Conservation (phyloP, 2,888 invertebrate genomes). For the Nowickia ferox region DNA sequence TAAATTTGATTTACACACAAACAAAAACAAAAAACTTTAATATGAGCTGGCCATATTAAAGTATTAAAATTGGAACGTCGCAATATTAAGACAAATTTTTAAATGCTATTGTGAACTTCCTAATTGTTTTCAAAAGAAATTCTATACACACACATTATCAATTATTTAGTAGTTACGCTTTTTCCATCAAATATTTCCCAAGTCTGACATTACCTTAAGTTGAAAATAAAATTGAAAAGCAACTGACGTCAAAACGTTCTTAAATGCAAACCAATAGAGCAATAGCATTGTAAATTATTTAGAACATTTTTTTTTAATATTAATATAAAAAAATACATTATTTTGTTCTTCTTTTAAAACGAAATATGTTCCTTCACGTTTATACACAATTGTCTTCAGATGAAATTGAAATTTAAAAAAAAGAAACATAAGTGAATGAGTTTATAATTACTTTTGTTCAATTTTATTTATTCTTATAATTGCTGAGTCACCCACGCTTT, state of each 20-base stretch:
- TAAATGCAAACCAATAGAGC: not conserved
- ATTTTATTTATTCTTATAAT: conserved; percentile 26
- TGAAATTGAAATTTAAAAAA: conserved; percentile 32
- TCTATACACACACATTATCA: not conserved
- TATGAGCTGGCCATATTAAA: too few species aligned
- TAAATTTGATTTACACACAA: too few species aligned
- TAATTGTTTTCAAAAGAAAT: not conserved
- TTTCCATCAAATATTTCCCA: not conserved
- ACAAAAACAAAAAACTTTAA: too few species aligned
- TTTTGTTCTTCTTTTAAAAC: not conserved
- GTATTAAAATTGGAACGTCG: too few species aligned
- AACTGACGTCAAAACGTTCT: not conserved
- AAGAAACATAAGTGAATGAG: conserved; percentile 46
- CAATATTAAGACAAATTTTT: too few species aligned
- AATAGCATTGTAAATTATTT: not conserved
- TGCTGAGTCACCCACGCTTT: conserved; percentile 69
- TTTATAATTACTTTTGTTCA: conserved; percentile 28
- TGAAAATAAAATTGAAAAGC: not conserved
- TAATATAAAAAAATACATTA: conserved; percentile 15
- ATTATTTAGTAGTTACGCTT: not conserved
- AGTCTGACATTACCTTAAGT: not conserved
- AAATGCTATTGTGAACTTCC: too few species aligned
- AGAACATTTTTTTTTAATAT: not conserved
- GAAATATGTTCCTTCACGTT: conserved; percentile 11
- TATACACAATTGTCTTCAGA: conserved; percentile 20